These are phyloP conservation scores for Oreochromis mossambicus DNA, from an alignment of 2,797 vertebrate genomes.

Conservation along the genomic window DNA sequence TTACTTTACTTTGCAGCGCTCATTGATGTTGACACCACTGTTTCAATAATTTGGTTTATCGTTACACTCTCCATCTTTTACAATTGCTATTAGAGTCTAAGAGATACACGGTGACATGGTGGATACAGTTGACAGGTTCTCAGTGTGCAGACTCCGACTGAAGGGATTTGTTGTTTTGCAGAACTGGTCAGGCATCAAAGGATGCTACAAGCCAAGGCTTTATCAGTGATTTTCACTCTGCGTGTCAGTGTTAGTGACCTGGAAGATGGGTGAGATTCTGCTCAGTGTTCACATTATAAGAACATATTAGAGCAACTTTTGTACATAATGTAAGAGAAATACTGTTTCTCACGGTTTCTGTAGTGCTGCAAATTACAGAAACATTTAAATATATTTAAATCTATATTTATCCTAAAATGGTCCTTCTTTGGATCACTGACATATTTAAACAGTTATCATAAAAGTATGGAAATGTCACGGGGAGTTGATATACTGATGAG, in stretches of 20 bases:
- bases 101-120: neutral
- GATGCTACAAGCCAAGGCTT: constrained; percentile 21
- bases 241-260: neutral
- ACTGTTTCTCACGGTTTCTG: neutral
- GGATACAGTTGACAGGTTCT: constrained; percentile 12
- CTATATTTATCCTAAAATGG: neutral
- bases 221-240: constrained; percentile 33
- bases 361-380: neutral
- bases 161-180: constrained; percentile 39
- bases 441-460: neutral
- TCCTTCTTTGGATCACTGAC: neutral
- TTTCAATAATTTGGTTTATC: constrained; percentile 6
- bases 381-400: neutral
- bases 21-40: neutral
- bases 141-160: neutral
- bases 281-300: neutral
- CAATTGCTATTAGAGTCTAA: neutral
- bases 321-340: neutral
- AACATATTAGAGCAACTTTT: neutral
- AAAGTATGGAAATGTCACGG: neutral
- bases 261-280: neutral
- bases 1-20: neutral
- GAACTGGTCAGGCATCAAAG: constrained; percentile 42
- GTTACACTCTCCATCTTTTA: neutral
- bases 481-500: neutral